These are phyloP conservation scores for Aphaenogaster ashmeadi DNA, from an alignment of 1,140 invertebrate genomes.

Conservation along the genomic window DNA sequence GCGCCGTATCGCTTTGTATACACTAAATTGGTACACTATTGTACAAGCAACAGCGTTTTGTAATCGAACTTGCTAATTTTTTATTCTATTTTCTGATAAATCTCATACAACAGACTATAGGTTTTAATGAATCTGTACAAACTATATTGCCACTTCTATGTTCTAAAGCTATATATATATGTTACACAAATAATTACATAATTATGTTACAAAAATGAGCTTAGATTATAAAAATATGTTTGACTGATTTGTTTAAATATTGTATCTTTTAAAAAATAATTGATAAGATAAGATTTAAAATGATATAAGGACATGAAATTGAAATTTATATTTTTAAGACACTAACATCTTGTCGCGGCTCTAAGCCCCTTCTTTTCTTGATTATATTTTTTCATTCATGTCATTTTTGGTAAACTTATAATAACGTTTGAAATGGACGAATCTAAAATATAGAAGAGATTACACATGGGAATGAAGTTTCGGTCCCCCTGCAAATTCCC, in stretches of 20 bases:
- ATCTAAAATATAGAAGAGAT: slow-evolving; percentile 24
- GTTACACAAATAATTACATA: too few relatives aligned
- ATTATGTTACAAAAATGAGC: background rate
- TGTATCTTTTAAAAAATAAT: background rate
- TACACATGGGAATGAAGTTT: slow-evolving; percentile 40
- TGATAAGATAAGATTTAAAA: background rate
- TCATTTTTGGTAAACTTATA: background rate
- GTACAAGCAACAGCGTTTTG: background rate
- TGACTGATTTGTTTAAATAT: background rate
- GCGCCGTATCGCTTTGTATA: slow-evolving; percentile 48
- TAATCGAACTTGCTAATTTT: slow-evolving; percentile 29
- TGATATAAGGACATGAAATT: background rate
- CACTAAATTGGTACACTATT: slow-evolving; percentile 40
- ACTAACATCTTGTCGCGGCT: too few relatives aligned
- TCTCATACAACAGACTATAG: background rate
- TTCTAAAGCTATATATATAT: too few relatives aligned
- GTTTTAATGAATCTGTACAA: background rate
- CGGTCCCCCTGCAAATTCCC: slow-evolving; percentile 4
- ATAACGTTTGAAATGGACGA: background rate
- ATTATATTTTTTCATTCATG: background rate
- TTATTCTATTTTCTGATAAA: background rate
- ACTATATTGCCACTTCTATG: too few relatives aligned
- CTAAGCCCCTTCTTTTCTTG: too few relatives aligned
- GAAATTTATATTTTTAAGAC: background rate
- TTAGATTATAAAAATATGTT: background rate